These are phyloP conservation scores for Phoebastria nigripes DNA, from an alignment of 2,797 vertebrate species.

Conservation along the genomic window DNA sequence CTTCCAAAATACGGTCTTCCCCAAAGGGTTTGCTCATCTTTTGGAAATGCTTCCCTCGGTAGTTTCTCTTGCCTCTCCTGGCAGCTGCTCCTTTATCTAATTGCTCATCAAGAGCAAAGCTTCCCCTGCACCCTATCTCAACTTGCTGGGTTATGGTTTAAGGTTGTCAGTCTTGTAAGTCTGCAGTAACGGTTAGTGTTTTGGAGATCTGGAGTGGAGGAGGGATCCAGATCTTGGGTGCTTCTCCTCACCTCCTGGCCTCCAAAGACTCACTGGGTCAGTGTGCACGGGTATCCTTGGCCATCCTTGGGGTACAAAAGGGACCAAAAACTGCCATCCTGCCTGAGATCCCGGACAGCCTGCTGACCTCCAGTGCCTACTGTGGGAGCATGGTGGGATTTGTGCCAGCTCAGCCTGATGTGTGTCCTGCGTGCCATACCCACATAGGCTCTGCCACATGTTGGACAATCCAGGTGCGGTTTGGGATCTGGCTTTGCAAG, in stretches of 20 bases:
- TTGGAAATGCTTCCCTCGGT: constrained; percentile 11
- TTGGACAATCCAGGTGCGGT: background rate
- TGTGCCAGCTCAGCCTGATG: background rate
- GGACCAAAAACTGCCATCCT: background rate
- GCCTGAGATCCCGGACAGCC: background rate
- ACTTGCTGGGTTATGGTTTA: background rate
- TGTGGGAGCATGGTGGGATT: background rate
- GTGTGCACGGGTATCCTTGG: rapidly evolving
- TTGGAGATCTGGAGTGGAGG: background rate
- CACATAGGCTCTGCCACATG: background rate
- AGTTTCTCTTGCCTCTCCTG: background rate
- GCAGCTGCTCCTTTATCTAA: constrained; percentile 3
- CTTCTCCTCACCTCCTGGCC: background rate
- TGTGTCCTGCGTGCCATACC: rapidly evolving
- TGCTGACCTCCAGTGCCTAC: background rate
- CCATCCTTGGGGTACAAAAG: background rate
- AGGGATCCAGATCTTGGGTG: background rate
- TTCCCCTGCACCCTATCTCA: background rate
- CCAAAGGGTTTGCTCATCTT: background rate
- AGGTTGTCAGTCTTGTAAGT: background rate
- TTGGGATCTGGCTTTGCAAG: background rate
- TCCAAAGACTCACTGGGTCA: background rate
- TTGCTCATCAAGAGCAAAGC: background rate
- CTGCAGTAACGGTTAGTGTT: background rate
- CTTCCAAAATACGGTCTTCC: background rate